Evolutionary conservation across 2,113 vertebrate genomes (phyloP).

Genomic region (Strix uralensis): DNA sequence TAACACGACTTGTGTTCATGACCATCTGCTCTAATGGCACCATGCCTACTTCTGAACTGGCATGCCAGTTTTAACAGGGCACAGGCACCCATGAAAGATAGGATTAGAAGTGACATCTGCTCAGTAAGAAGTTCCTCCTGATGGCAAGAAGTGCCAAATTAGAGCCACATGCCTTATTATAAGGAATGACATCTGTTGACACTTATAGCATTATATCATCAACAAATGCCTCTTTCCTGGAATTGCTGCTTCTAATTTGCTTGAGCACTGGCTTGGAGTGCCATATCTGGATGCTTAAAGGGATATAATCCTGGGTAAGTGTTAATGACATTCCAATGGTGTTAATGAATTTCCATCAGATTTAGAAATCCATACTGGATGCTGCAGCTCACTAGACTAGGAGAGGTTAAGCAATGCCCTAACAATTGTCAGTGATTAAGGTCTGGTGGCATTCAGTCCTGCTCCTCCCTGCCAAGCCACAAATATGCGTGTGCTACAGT

Average conservation of each 20-base stretch:
- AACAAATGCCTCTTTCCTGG: background rate
- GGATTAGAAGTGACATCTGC: slow-evolving; percentile 21
- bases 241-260: background rate
- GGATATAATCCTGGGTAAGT: background rate
- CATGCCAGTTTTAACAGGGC: background rate
- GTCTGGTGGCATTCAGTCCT: background rate
- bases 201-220: background rate
- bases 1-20: background rate
- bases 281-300: background rate
- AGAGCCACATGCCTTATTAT: background rate
- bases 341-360: background rate
- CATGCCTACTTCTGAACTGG: background rate
- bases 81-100: slow-evolving; percentile 3
- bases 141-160: background rate
- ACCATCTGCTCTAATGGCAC: slow-evolving; percentile 57
- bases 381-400: background rate
- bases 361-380: background rate
- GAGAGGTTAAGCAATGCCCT: background rate
- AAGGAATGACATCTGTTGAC: background rate
- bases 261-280: background rate
- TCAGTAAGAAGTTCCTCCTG: slow-evolving; percentile 22
- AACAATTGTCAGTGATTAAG: background rate
- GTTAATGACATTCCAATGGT: background rate
- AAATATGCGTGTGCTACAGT: fast-evolving
- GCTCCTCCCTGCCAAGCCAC: background rate